Evolutionary conservation across 2,888 invertebrate genomes (phyloP).

Genomic region (Kuschelorhynchus macadamiae): DNA sequence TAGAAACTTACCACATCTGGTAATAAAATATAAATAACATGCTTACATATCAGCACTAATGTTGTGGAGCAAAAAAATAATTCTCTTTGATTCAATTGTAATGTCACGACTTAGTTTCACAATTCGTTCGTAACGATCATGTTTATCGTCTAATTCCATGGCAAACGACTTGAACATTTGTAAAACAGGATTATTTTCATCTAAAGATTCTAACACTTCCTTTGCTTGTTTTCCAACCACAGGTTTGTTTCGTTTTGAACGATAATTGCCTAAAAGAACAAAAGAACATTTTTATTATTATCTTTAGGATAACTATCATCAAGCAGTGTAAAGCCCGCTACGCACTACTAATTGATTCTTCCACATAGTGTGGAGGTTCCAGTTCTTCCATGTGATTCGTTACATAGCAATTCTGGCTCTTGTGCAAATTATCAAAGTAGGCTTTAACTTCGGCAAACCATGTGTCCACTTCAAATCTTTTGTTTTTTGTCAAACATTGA

Average conservation of each 20-base stretch:
- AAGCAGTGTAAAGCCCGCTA: no score
- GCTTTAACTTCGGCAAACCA: no score
- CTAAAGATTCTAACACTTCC: conserved; percentile 67
- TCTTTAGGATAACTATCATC: no score
- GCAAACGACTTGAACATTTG: conserved; percentile 78
- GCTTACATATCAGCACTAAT: conserved; percentile 70
- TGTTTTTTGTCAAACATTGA: no score
- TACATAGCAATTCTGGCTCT: no score
- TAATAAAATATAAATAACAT: neutral
- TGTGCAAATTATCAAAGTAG: no score
- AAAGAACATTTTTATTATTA: no score
- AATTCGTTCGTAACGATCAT: conserved; percentile 87
- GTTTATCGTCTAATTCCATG: conserved; percentile 79
- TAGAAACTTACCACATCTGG: no score
- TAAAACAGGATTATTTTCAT: conserved; percentile 72
- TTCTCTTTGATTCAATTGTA: conserved; percentile 91
- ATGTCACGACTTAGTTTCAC: conserved; percentile 87
- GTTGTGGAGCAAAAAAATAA: conserved; percentile 89
- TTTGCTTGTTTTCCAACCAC: conserved; percentile 68
- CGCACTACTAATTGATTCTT: no score
- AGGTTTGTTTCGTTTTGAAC: conserved; percentile 53
- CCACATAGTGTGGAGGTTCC: no score
- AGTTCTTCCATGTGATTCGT: no score
- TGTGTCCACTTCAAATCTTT: no score
- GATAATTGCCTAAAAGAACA: conserved; percentile 43